Percentiles rank a stretch among this genome's conserved stretches.
Evolutionary conservation across 2,888 invertebrate genomes (phyloP).

Genomic region (Calephelis perditalis): DNA sequence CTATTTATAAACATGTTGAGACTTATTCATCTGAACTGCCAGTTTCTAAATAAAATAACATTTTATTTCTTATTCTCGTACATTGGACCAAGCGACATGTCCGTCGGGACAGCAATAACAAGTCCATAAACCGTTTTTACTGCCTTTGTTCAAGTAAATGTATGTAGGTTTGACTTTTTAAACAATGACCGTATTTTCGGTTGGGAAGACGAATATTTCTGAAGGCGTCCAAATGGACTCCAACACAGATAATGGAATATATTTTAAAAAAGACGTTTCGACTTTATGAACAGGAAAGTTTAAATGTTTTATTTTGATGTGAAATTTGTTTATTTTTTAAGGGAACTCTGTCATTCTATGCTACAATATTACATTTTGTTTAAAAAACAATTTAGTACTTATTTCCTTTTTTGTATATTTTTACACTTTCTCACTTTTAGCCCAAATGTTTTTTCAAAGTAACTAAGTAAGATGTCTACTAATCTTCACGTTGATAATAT

Average conservation of each 20-base stretch:
- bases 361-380: too few species aligned
- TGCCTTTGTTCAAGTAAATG: slow-evolving; percentile 76
- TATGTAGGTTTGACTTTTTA: slow-evolving; percentile 77
- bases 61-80: slow-evolving; percentile 17
- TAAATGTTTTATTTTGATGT: not conserved
- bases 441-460: too few species aligned
- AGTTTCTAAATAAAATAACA: too few species aligned
- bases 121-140: slow-evolving; percentile 77
- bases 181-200: slow-evolving; percentile 74
- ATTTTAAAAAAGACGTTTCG: slow-evolving; percentile 40
- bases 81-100: slow-evolving; percentile 45
- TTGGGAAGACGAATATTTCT: slow-evolving; percentile 55
- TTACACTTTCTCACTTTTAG: too few species aligned
- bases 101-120: slow-evolving; percentile 74
- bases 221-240: slow-evolving; percentile 47
- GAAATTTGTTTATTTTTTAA: too few species aligned
- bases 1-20: too few species aligned
- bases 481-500: too few species aligned
- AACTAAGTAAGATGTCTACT: too few species aligned
- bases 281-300: slow-evolving; percentile 19
- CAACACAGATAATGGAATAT: slow-evolving; percentile 34
- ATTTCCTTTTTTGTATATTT: too few species aligned
- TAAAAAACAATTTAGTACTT: too few species aligned
- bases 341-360: too few species aligned
- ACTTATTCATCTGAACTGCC: too few species aligned